Conservation (phyloP, 2,888 invertebrate genomes). For the Drosophila tripunctata region DNA sequence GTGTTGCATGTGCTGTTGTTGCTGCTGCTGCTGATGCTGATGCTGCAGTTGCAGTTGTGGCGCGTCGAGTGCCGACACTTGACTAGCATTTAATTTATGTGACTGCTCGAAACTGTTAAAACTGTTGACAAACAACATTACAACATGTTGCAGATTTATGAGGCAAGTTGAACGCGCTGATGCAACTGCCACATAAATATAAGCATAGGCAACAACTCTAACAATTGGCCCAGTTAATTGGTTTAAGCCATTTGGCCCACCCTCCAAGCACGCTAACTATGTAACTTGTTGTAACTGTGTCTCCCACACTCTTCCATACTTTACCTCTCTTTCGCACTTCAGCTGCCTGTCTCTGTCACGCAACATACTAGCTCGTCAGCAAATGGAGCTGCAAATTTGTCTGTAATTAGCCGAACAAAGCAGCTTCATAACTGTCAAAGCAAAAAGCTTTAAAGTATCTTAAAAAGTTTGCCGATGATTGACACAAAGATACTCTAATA, state of each 20-base stretch:
- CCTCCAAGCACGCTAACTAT: background rate
- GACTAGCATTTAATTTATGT: conserved; percentile 76
- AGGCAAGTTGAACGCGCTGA: conserved; percentile 66
- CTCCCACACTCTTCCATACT: background rate
- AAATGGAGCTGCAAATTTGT: background rate
- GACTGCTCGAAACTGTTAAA: conserved; percentile 70
- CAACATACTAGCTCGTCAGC: conserved; percentile 4
- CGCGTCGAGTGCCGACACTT: conserved; percentile 57
- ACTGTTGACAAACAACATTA: conserved; percentile 80
- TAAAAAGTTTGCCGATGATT: background rate
- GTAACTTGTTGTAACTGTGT: too few relatives aligned
- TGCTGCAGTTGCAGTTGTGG: conserved; percentile 15
- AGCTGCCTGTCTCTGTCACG: background rate
- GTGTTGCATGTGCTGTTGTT: conserved; percentile 28
- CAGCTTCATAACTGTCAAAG: conserved; percentile 34
- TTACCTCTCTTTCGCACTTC: background rate
- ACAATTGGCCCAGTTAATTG: conserved; percentile 50
- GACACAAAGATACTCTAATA: background rate
- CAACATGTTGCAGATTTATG: conserved; percentile 79
- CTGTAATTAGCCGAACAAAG: conserved; percentile 20
- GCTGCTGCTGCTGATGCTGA: conserved; percentile 30
- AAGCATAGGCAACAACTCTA: conserved; percentile 24
- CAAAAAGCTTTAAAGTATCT: background rate
- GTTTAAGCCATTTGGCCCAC: background rate
- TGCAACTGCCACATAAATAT: conserved; percentile 75